A percentile compares a stretch with the other conserved stretches of the same genome.
Conservation (phyloP, 2,797 vertebrate species). For the Cryptoblepharus egeriae region DNA sequence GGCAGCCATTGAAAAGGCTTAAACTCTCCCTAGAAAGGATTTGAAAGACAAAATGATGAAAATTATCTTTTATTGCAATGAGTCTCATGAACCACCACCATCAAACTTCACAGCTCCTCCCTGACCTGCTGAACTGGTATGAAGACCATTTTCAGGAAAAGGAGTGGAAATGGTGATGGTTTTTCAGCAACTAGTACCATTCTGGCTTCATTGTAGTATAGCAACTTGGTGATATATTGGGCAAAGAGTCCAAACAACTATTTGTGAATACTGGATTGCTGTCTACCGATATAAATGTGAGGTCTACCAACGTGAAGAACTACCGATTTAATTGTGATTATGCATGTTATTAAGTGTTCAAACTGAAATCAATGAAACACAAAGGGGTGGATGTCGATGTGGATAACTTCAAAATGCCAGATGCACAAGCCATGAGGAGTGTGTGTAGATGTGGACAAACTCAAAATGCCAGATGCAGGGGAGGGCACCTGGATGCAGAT, state of each 20-base stretch:
- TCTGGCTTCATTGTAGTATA: not conserved
- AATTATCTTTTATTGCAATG: not conserved
- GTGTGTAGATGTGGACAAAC: too few species aligned
- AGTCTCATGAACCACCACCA: not conserved
- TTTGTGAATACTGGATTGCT: not conserved
- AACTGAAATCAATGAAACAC: not conserved
- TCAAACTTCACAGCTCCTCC: not conserved
- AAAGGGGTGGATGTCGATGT: too few species aligned
- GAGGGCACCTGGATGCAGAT: too few species aligned
- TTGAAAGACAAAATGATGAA: constrained; percentile 13
- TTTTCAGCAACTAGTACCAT: not conserved
- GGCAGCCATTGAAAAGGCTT: not conserved
- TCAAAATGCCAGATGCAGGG: too few species aligned
- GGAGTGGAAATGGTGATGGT: not conserved
- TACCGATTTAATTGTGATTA: not conserved
- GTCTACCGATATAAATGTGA: not conserved
- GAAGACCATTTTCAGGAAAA: not conserved
- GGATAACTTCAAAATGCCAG: too few species aligned
- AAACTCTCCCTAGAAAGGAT: not conserved
- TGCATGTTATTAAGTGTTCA: not conserved
- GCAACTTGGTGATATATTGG: not conserved
- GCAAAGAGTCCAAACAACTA: not conserved
- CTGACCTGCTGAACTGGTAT: not conserved
- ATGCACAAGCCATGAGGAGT: too few species aligned
- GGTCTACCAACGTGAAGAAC: not conserved